Percentiles rank a stretch among this genome's conserved stretches.
These are phyloP conservation scores for Varanus salvator DNA, from an alignment of 2,113 vertebrate species.

Conservation along the genomic window DNA sequence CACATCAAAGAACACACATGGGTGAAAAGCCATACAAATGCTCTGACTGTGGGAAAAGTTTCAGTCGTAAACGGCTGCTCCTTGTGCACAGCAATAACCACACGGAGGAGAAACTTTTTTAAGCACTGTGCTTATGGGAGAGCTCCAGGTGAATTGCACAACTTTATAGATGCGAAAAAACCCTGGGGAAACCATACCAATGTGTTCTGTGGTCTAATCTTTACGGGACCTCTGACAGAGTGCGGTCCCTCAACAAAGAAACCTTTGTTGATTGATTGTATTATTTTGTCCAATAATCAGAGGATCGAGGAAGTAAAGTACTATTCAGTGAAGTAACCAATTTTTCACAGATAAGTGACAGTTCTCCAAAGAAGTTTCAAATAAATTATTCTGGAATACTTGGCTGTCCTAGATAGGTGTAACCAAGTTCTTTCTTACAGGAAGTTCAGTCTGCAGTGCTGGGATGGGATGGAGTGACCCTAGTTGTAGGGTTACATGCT, in stretches of 20 bases:
- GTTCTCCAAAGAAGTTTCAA: not conserved
- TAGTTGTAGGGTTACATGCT: too few species aligned
- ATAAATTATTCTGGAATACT: not conserved
- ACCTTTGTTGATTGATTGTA: not conserved
- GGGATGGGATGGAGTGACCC: too few species aligned
- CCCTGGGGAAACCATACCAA: slow-evolving; percentile 5
- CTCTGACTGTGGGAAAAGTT: slow-evolving; percentile 30
- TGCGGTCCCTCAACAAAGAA: not conserved
- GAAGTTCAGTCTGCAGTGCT: not conserved
- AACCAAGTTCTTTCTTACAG: not conserved
- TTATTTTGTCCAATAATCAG: not conserved
- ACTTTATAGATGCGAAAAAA: not conserved
- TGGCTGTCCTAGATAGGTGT: not conserved
- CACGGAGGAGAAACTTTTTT: slow-evolving; percentile 27
- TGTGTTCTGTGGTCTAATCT: not conserved
- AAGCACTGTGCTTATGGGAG: slow-evolving; percentile 3
- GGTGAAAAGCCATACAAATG: slow-evolving; percentile 44
- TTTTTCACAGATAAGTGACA: not conserved
- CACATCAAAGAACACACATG: slow-evolving; percentile 48
- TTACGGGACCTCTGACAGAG: not conserved
- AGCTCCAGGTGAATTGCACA: not conserved
- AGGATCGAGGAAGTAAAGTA: not conserved
- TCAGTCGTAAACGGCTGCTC: slow-evolving; percentile 30
- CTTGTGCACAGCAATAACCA: slow-evolving; percentile 21
- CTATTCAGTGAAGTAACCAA: not conserved